phyloP scores from a whole-genome alignment of 2,113 vertebrate species.

The Albula glossodonta region DNA sequence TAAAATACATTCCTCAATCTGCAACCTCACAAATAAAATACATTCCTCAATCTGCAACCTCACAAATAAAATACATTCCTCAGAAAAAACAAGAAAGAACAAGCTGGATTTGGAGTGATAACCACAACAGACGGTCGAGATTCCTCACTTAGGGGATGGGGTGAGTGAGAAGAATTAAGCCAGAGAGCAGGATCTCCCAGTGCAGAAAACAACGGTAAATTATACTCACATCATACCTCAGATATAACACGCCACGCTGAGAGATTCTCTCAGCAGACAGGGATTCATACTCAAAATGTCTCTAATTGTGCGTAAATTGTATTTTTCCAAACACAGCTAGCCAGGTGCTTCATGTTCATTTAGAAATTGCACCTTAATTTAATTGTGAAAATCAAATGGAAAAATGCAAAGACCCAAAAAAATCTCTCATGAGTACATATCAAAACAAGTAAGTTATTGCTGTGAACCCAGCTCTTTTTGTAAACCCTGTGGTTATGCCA shows the following conservation, averaged over 20 bases:
- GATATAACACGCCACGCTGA: background rate
- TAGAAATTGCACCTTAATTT: background rate
- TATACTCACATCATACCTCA: background rate
- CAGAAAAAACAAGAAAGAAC: conserved; percentile 29
- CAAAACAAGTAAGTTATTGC: background rate
- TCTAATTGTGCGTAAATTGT: background rate
- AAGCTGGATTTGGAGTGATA: conserved; percentile 32
- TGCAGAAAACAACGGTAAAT: background rate
- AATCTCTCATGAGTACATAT: background rate
- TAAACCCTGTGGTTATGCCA: background rate
- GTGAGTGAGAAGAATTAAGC: conserved; percentile 34
- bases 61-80: conserved; percentile 41
- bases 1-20: too few relatives aligned
- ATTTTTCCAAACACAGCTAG: background rate
- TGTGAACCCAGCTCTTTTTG: background rate
- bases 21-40: too few relatives aligned
- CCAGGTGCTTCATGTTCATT: background rate
- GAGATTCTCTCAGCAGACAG: background rate
- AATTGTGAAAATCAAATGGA: background rate
- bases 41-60: too few relatives aligned
- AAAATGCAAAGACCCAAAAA: background rate
- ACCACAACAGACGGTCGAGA: conserved; percentile 42
- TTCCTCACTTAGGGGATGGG: conserved; percentile 36
- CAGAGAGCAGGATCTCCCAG: background rate
- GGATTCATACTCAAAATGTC: background rate